phyloP scores from a whole-genome alignment of 1,140 invertebrate species.

The Drosophila nasuta region DNA sequence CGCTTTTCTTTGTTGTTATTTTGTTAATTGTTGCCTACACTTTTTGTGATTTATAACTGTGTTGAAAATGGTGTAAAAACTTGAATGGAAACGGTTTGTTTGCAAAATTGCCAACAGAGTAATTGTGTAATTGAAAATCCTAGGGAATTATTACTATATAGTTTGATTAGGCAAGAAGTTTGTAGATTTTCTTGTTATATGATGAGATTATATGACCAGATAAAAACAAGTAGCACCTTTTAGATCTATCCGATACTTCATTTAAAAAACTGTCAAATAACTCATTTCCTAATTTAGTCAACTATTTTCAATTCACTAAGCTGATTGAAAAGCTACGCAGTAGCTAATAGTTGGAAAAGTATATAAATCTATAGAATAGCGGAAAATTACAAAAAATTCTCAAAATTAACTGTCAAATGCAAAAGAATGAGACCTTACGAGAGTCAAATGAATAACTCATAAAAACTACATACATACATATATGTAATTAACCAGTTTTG shows the following conservation, averaged over 20 bases:
- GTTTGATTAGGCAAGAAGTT: not conserved
- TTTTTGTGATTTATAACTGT: too few relatives aligned
- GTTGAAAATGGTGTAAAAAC: too few relatives aligned
- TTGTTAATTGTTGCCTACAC: too few relatives aligned
- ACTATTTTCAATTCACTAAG: not conserved
- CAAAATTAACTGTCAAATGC: not conserved
- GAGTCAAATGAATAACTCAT: too few relatives aligned
- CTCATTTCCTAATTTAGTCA: not conserved
- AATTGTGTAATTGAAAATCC: not conserved
- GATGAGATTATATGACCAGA: not conserved
- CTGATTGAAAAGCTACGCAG: not conserved
- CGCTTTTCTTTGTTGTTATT: too few relatives aligned
- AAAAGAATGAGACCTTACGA: not conserved
- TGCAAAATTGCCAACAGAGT: not conserved
- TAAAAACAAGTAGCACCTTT: not conserved
- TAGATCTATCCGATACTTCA: not conserved
- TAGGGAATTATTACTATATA: not conserved
- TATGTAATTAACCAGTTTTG: not conserved
- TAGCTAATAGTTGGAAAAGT: not conserved
- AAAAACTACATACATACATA: too few relatives aligned
- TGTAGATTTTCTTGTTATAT: not conserved
- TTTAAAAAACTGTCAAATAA: conserved; percentile 9
- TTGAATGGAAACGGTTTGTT: too few relatives aligned
- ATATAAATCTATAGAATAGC: not conserved
- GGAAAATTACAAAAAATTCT: not conserved